These are phyloP conservation scores for Otis tarda DNA, from an alignment of 2,113 vertebrate species.

Conservation along the genomic window DNA sequence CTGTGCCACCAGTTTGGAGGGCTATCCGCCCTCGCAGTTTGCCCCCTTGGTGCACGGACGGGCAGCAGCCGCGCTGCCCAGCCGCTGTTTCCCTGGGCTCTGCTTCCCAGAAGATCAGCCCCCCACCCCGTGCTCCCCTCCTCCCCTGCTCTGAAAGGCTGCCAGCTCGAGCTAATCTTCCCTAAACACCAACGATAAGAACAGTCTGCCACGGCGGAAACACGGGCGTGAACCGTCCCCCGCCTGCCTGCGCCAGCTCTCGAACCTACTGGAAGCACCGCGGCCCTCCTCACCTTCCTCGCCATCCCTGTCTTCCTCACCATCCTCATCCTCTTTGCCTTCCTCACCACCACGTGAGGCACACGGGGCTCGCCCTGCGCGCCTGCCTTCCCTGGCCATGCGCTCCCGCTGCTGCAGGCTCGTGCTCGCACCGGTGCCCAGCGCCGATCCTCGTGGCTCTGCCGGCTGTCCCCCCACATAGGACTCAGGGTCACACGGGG, in stretches of 20 bases:
- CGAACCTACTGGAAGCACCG: not conserved
- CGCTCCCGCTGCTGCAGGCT: not conserved
- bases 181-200: slow-evolving; percentile 44
- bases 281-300: not conserved
- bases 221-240: not conserved
- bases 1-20: not conserved
- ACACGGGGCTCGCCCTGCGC: fast-evolving
- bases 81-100: not conserved
- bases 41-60: fast-evolving
- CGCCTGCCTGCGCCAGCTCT: not conserved
- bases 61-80: not conserved
- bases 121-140: not conserved
- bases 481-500: not conserved
- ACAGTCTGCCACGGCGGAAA: not conserved
- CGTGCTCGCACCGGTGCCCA: fast-evolving
- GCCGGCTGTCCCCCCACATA: not conserved
- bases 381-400: not conserved
- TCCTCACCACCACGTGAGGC: not conserved
- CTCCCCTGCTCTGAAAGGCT: not conserved
- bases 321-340: not conserved
- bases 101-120: not conserved
- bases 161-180: slow-evolving; percentile 37
- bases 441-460: not conserved
- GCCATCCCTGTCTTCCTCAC: no score
- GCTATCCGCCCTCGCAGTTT: not conserved